Evolutionary conservation across 2,888 invertebrate species (phyloP), one percentile per base, ranked within the genome.

Genomic region (Camptogramma bilineatum): DNA sequence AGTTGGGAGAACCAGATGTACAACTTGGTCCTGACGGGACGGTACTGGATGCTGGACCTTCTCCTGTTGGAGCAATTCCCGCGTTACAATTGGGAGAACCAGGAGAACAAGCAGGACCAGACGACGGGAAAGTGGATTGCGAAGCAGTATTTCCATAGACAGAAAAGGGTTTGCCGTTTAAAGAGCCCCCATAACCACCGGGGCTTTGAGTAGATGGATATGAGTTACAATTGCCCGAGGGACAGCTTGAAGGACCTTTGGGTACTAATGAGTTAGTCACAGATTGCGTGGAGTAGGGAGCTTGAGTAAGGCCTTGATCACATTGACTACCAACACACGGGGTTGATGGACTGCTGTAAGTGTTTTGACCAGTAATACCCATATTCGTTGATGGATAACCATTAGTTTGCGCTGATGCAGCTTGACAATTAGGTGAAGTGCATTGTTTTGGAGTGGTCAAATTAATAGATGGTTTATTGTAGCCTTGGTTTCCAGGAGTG

Each of bases 371-470:
- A 53, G 48, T 56, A 18, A 63, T 54, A 34, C 62, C 69, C 31
- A 68, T 58, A 18, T 51, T 69, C 28, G 64, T 52, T 21, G 55
- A 9, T 17, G 64, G 19, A 50, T 65, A 46, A 34, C 50, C 47
- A 52, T 62, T 52, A 21, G 31, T 46, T 28, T 57, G 56, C 16
- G 50, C n/a, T 31, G 50, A 21, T 50, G 17, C 46, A 44, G 47
- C 19, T 53, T 63, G 56, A 60, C 74, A 73, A 31, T 68, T 66
- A 24, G 73, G 68, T 59, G 68, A 65, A 19, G 68, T 74, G 58
- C 82, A 82, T 34, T 79, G 60, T 74, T 86, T 87, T 16, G 91
- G 90, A 18, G 84, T 74, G 63, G 82, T 83, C 60, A 89, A 80
- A 68, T 80, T 70, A 61, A 67, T 72, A 24, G 82, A 71, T n/a